These are phyloP conservation scores for Aspidiotus destructor DNA, from an alignment of 2,888 invertebrate species.

Conservation along the genomic window DNA sequence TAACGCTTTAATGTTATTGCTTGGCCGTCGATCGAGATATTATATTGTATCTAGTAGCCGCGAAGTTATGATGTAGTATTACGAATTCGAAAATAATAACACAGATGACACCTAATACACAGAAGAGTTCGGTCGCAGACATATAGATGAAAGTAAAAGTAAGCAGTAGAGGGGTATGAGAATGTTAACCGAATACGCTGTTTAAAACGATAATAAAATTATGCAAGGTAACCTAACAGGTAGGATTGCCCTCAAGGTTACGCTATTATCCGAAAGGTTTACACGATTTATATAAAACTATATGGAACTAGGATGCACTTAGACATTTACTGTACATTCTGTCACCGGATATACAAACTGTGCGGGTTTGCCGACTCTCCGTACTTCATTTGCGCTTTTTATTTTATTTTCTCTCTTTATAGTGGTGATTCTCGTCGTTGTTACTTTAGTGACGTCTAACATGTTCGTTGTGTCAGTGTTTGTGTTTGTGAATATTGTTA, in stretches of 20 bases:
- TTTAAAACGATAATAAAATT: constrained; percentile 32
- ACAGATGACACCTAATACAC: constrained; percentile 23
- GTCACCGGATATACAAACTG: constrained; percentile 27
- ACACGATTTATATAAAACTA: constrained; percentile 32
- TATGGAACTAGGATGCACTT: constrained; percentile 32
- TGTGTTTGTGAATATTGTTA: constrained; percentile 23
- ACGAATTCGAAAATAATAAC: constrained; percentile 27
- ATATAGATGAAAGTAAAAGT: constrained; percentile 32
- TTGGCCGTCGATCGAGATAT: no score
- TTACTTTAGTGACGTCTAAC: constrained; percentile 14
- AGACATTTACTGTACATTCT: constrained; percentile 30
- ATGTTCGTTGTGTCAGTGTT: constrained; percentile 31
- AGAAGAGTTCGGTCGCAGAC: constrained; percentile 15
- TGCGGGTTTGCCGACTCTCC: constrained; percentile 25
- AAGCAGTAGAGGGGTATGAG: constrained; percentile 26
- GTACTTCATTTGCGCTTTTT: constrained; percentile 27
- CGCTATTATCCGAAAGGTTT: constrained; percentile 33
- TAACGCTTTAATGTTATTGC: no score
- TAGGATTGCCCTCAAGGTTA: constrained; percentile 33
- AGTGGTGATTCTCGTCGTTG: constrained; percentile 24
- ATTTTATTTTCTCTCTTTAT: constrained; percentile 13
- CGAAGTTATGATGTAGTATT: not conserved
- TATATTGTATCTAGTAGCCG: no score
- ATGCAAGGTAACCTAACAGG: constrained; percentile 33
- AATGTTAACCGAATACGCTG: constrained; percentile 29